Percentiles rank a stretch among this genome's conserved stretches.
Conservation (phyloP, 2,888 invertebrate species). For the Apantesis nais region DNA sequence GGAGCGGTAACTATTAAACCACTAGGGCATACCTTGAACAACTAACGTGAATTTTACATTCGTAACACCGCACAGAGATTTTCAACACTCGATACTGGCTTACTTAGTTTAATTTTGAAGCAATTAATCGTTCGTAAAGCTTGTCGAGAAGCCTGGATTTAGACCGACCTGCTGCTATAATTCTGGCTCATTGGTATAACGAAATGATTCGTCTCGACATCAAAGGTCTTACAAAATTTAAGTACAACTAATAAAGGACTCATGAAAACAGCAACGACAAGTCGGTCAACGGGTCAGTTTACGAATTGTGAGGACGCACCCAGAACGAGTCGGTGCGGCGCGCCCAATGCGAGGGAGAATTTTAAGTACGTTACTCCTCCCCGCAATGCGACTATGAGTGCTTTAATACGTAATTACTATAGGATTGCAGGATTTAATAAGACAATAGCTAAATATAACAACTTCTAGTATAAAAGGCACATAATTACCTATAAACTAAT, state of each 20-base stretch:
- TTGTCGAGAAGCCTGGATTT: neutral
- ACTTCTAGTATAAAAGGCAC: neutral
- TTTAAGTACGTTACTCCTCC: conserved; percentile 70
- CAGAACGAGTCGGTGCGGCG: conserved; percentile 65
- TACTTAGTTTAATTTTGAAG: neutral
- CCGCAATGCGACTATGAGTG: conserved; percentile 80
- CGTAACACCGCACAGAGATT: neutral
- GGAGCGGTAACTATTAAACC: no score
- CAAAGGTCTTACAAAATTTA: conserved; percentile 65
- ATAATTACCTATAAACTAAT: neutral
- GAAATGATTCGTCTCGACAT: neutral
- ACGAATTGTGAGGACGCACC: conserved; percentile 78
- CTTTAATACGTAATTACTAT: conserved; percentile 18
- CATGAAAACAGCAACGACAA: conserved; percentile 69
- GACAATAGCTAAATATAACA: neutral
- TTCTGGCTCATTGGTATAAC: neutral
- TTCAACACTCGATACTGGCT: neutral
- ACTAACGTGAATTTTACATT: neutral
- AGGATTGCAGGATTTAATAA: conserved; percentile 3
- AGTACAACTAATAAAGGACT: conserved; percentile 61
- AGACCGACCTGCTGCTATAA: neutral
- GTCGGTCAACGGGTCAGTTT: conserved; percentile 78
- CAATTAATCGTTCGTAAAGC: neutral
- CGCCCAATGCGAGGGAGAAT: conserved; percentile 67
- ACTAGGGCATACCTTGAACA: neutral